Evolutionary conservation across 1,140 invertebrate species (phyloP).

Genomic region (Diorhabda carinulata): DNA sequence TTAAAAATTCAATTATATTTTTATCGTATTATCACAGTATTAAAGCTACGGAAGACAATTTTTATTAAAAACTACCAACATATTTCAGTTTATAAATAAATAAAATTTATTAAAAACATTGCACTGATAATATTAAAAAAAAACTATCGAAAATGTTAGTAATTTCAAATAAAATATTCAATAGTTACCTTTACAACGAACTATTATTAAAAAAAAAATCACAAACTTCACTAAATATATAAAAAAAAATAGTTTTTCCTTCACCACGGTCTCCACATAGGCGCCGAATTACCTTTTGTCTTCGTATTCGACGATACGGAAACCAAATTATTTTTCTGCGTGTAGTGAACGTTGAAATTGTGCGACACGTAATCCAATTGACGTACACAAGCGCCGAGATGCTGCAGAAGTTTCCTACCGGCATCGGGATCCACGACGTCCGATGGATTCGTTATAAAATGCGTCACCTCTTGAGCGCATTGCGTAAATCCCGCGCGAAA

Average conservation of each 20-base stretch:
- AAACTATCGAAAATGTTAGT: no score
- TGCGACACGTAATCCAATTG: constrained; percentile 43
- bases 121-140: no score
- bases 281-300: constrained; percentile 17
- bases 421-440: constrained; percentile 46
- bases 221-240: constrained; percentile 8
- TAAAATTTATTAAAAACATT: no score
- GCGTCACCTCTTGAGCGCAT: constrained; percentile 86
- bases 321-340: constrained; percentile 33
- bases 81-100: no score
- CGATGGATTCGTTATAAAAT: constrained; percentile 58
- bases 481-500: constrained; percentile 88
- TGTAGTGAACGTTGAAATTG: constrained; percentile 26
- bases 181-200: constrained; percentile 7
- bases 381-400: constrained; percentile 48
- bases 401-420: constrained; percentile 49
- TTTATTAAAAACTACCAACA: no score
- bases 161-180: no score
- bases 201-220: constrained; percentile 12
- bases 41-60: constrained; percentile 29
- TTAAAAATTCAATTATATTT: no score
- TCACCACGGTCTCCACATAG: constrained; percentile 49
- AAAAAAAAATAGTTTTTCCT: constrained; percentile 19
- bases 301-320: constrained; percentile 33
- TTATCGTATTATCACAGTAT: constrained; percentile 33